Evolutionary conservation across 2,888 invertebrate species (phyloP).

Genomic region (Plutella xylostella): DNA sequence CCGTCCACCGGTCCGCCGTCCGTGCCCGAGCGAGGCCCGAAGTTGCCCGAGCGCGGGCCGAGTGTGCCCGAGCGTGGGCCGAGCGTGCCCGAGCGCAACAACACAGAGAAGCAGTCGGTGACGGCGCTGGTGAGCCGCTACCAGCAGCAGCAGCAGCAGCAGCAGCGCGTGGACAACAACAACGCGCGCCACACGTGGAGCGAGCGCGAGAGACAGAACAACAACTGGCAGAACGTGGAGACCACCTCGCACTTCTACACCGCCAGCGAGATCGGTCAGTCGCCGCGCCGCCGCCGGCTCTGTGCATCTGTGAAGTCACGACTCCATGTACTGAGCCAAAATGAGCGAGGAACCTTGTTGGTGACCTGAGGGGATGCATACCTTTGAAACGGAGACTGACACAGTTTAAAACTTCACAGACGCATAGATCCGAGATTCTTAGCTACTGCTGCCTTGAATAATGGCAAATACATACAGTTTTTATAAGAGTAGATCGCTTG

Average conservation of each 20-base stretch:
- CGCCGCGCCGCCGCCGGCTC: too few species aligned
- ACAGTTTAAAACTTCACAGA: too few species aligned
- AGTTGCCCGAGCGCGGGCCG: conserved; percentile 28
- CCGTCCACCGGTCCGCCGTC: conserved; percentile 39
- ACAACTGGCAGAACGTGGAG: conserved; percentile 46
- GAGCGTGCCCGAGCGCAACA: conserved; percentile 19
- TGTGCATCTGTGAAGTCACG: too few species aligned
- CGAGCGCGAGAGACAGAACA: conserved; percentile 29
- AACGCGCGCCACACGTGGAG: conserved; percentile 29
- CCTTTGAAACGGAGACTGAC: too few species aligned
- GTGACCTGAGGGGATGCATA: too few species aligned
- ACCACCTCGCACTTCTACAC: conserved; percentile 53
- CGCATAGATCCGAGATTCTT: too few species aligned
- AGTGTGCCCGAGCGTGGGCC: conserved; percentile 31
- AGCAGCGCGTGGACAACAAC: conserved; percentile 26
- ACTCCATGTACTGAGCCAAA: too few species aligned
- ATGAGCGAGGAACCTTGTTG: too few species aligned
- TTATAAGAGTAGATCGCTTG: too few species aligned
- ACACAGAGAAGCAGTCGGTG: conserved; percentile 36
- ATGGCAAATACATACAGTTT: too few species aligned
- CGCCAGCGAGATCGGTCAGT: conserved; percentile 58
- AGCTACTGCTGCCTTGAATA: too few species aligned
- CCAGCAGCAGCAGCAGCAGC: conserved; percentile 52
- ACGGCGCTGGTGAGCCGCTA: conserved; percentile 55
- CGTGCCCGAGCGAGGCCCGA: conserved; percentile 20